Evolutionary conservation across 2,888 invertebrate genomes (phyloP), one percentile per base, ranked within the genome.

Genomic region (Heliconius aoede): DNA sequence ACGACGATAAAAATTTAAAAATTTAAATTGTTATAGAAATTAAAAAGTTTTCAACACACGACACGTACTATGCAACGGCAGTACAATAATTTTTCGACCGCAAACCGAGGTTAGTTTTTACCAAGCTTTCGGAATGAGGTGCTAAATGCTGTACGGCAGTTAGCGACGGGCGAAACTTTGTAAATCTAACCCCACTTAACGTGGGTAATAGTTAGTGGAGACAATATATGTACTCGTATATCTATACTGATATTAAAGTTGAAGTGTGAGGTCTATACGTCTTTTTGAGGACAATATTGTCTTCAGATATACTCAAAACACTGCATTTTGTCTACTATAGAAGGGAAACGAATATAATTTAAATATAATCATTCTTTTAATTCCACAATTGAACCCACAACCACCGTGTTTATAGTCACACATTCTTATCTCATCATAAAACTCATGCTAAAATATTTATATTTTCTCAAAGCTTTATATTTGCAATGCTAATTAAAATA

Each of bases 111-210:
- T 69, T 40, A 69, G 67, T 76, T 72, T 76, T 72, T 64, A 67
- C 36, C 88, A 87, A 60, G 60, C 60, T 60, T 60, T 60, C 60
- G 84, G 85, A 88, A 89, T 86, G 88, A 88, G 87, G 89, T 88
- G 89, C 87, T 89, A 89, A 90, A 88, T 85, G 69, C 55, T 55
- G 15, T n/a, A 51, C 51, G 86, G 86, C 82, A 83, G 85, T 82
- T 83, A 81, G 84, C 78, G 76, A 84, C 84, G 85, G 85, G 81
- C 84, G 82, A 81, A 84, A 84, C 85, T 80, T 84, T 85, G 82
- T 84, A 84, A 84, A 85, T 82, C 85, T 83, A 82, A 85, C 84
- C 84, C 84, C 83, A 82, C 65, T 40, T 65, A 65, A 65, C 80
- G 83, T 82, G 83, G 84, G 84, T 85, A 80, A 80, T 84, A 84